Base-by-base conservation (phyloP, 2,888 invertebrate genomes). In the Ormyrus labotus region DNA sequence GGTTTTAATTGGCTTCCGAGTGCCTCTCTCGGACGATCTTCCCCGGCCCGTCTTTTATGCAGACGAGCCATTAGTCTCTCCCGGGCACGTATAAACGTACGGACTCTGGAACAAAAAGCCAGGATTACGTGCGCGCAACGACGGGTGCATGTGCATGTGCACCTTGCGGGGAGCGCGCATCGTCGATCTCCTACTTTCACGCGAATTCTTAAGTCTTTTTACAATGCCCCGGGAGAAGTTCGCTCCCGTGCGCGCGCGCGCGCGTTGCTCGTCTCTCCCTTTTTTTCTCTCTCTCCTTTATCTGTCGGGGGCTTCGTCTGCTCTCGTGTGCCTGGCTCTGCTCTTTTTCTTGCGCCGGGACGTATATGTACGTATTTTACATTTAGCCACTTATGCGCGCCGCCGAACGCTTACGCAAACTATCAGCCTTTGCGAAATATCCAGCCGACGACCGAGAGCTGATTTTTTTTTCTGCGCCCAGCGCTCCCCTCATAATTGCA, bases 171-270 rank as follows among this genome's bases (percentile, higher is more conserved):
- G 34, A 34, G 13, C 19, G 53, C 73, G 55, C 81, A 72, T 78
- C 71, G 70, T 75, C 64, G 81, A 76, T 81, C 79, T 81, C 45
- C 76, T 75, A 81, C 81, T 81, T 81, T 81, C 81, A 81, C 81
- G 72, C 72, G 79, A 81, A 81, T 81, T 79, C 78, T 81, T 47
- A 19, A 34, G 57, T 53, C 74, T 75, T 74, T 74, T 78, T 77
- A 72, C 61, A 77, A 77, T 73, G 69, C 58, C 76, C 55, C 34
- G 53, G 34, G 47, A 34, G 7, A n/a, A 60, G 68, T 8, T 63
- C 65, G 65, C 72, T 63, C 61, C 34, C 3, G 34, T 34, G 34
- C 34, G 34, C 34, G 34, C 19, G 19, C 34, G 34, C 34, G 34
- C 34, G 34, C 34, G 34, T 3, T 34, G 34, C 34, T 34, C 34